phyloP scores from a whole-genome alignment of 2,113 vertebrate genomes.

The Tachysurus vachellii region DNA sequence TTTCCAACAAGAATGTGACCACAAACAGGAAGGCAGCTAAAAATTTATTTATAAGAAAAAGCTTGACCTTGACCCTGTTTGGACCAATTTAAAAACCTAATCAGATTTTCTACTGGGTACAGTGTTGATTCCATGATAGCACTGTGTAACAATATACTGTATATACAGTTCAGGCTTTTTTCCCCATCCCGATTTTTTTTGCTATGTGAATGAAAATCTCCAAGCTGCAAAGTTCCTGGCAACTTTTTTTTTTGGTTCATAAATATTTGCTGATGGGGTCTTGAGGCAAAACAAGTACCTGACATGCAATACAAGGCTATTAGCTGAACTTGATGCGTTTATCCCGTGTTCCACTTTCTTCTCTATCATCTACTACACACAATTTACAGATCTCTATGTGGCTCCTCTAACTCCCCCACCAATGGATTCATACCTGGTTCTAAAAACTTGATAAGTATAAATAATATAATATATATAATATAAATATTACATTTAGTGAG shows the following conservation, averaged over 20 bases:
- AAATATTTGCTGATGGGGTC: background rate
- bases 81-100: background rate
- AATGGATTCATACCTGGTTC: conserved; percentile 15
- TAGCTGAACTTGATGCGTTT: conserved; percentile 24
- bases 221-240: background rate
- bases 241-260: background rate
- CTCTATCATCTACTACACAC: background rate
- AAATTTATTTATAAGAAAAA: background rate
- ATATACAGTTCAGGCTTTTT: background rate
- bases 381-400: background rate
- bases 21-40: background rate
- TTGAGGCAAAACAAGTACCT: background rate
- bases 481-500: no score
- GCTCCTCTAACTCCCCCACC: background rate
- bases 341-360: conserved; percentile 6
- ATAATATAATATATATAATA: no score
- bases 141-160: background rate
- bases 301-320: background rate
- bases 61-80: background rate
- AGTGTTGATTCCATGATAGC: background rate
- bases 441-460: background rate
- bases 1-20: background rate
- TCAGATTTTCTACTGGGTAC: background rate
- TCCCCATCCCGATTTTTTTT: background rate
- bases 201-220: background rate